Conservation (phyloP, 2,113 vertebrate genomes). For the Hepsetus odoe region DNA sequence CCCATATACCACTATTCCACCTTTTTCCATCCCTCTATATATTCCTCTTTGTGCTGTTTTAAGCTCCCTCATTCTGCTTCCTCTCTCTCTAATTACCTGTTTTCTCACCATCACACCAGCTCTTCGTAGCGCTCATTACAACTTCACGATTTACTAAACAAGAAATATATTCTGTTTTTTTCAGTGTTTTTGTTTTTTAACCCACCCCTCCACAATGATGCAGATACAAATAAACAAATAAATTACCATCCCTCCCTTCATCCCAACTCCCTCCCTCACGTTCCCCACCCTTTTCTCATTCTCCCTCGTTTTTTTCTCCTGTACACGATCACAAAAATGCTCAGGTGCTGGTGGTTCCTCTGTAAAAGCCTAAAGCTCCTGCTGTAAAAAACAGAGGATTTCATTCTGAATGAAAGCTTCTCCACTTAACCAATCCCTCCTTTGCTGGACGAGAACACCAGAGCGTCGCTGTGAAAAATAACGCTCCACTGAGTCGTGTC, state of each 20-base stretch:
- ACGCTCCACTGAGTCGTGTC: neutral
- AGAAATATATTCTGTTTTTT: neutral
- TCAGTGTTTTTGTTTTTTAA: no score
- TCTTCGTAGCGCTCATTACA: neutral
- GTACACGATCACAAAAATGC: conserved; percentile 22
- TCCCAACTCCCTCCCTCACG: neutral
- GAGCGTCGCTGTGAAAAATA: conserved; percentile 16
- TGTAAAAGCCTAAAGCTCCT: neutral
- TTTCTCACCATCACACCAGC: neutral
- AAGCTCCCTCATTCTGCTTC: neutral
- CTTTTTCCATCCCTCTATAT: neutral
- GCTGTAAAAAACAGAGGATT: neutral
- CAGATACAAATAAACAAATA: neutral
- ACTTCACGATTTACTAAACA: neutral
- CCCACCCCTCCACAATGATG: neutral
- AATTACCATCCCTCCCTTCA: neutral
- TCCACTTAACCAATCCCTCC: neutral
- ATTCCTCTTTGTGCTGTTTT: no score
- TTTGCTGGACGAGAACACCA: neutral
- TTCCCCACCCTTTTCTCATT: neutral
- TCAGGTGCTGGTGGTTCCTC: neutral
- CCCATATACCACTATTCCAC: neutral
- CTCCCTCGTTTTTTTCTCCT: neutral
- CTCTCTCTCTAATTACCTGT: neutral
- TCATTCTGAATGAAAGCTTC: conserved; percentile 14